Base-by-base conservation (phyloP, 1,140 invertebrate species). In the Tetragnatha versicolor region DNA sequence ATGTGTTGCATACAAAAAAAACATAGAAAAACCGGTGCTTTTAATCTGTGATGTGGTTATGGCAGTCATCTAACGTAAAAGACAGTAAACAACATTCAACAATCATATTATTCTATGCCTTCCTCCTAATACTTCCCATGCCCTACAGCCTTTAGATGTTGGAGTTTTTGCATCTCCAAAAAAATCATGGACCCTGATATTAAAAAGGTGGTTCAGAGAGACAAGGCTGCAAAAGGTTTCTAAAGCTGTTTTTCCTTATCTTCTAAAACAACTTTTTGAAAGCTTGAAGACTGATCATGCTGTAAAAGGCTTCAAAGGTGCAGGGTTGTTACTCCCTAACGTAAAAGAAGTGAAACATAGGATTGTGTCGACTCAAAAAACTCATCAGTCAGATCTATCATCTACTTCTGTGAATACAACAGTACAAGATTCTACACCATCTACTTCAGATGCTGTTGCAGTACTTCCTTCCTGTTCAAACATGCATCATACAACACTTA, bases 141-240 rank as follows among this genome's bases (percentile, higher is more conserved):
- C 61, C 22, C 37, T 76, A 7, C 55, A 76, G 29, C 72, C 72
- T 6, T 66, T 76, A 27, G 72, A 76, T 76, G 72, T 76, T 4
- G 72, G 37, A 27, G 72, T 76, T 29, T 76, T 76, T 66, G 37
- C 53, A 14, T 35, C 72, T 29, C 4, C 45, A 25, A 76, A 76
- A 76, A 68, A 20, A 53, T 10, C 39, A 42, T 42, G 39, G 39
- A 42, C 7, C 7, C 39, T 42, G 17, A 42, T 55, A 10, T 55
- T 55, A 25, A 55, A 55, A 55, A 17, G 10, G 10, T 55, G 51
- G 51, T 55, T 20, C 25, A 17, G 51, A 25, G 51, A 55, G 25
- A 55, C 17, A 20, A 17, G 51, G 17, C 14, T 2, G 25, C 51
- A 55, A 22, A 55, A 55, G 25, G 51, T 55, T 55, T 55, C 17